A percentile compares a stretch with the other conserved stretches of the same genome.
Conservation (phyloP, 2,797 vertebrate genomes). For the Apogon hyalosoma region DNA sequence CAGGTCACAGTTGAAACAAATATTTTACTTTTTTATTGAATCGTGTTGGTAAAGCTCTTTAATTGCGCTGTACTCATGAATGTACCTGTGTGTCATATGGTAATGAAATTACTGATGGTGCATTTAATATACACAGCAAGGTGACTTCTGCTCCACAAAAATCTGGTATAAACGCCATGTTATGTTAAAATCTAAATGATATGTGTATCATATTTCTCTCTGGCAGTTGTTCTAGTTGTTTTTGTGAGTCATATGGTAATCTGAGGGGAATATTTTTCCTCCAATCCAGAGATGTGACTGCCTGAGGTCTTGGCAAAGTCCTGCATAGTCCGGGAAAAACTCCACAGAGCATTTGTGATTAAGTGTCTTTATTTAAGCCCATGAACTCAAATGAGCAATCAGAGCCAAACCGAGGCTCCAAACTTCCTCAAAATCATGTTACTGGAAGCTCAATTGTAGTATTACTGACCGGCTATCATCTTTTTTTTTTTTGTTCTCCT, state of each 20-base stretch:
- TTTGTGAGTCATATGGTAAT: conserved; percentile 77
- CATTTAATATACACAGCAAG: conserved; percentile 24
- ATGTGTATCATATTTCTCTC: conserved; percentile 64
- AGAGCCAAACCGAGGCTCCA: conserved; percentile 68
- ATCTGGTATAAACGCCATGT: conserved; percentile 42
- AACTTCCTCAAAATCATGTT: conserved; percentile 67
- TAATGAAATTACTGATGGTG: conserved; percentile 2
- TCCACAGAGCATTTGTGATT: conserved; percentile 73
- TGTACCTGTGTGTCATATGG: conserved; percentile 22
- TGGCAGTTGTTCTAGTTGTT: conserved; percentile 76
- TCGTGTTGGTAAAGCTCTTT: conserved; percentile 1
- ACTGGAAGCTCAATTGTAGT: conserved; percentile 63
- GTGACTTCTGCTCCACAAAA: conserved; percentile 27
- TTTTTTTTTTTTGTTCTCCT: conserved; percentile 37
- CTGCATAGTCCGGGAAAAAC: conserved; percentile 68
- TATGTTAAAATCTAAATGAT: conserved; percentile 67
- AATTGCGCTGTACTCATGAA: background rate
- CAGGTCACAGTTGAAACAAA: background rate
- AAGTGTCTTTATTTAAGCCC: conserved; percentile 82
- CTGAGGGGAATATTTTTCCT: conserved; percentile 71
- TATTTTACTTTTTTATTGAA: background rate
- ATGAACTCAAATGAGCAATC: conserved; percentile 79
- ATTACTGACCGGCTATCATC: conserved; percentile 49
- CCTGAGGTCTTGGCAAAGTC: conserved; percentile 77
- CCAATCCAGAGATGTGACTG: conserved; percentile 71